These are phyloP conservation scores for Pseudopipra pipra DNA, from an alignment of 2,113 vertebrate species.

Conservation along the genomic window DNA sequence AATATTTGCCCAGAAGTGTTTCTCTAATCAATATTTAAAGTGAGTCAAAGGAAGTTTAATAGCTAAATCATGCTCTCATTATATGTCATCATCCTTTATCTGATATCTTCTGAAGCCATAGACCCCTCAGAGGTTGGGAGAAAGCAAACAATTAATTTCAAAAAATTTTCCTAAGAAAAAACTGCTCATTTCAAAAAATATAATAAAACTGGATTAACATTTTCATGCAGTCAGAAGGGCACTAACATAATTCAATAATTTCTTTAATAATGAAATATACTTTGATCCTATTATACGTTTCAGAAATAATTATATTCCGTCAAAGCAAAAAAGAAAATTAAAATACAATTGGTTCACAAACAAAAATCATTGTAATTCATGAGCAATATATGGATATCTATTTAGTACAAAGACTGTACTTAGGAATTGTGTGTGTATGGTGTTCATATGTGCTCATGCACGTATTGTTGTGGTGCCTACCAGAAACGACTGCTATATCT, in stretches of 20 bases:
- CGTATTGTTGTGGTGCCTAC: background rate
- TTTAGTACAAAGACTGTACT: background rate
- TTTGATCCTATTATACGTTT: slow-evolving; percentile 8
- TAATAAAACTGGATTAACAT: slow-evolving; percentile 24
- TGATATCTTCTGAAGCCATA: slow-evolving; percentile 51
- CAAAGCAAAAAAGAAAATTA: slow-evolving; percentile 5
- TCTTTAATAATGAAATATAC: slow-evolving; percentile 37
- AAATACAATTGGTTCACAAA: slow-evolving; percentile 7
- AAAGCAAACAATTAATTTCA: slow-evolving; percentile 65
- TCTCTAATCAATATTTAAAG: slow-evolving; percentile 72
- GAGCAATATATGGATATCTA: background rate
- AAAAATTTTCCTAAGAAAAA: slow-evolving; percentile 45
- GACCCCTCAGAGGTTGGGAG: slow-evolving; percentile 32
- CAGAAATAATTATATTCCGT: slow-evolving; percentile 33
- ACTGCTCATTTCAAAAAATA: background rate
- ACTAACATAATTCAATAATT: slow-evolving; percentile 11
- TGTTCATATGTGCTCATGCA: background rate
- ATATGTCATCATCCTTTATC: slow-evolving; percentile 55
- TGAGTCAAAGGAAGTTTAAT: slow-evolving; percentile 58
- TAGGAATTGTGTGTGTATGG: background rate
- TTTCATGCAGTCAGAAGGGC: slow-evolving; percentile 1
- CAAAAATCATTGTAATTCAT: background rate
- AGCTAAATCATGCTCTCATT: slow-evolving; percentile 60
- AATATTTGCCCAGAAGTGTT: slow-evolving; percentile 66
- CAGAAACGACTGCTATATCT: background rate